phyloP scores from a whole-genome alignment of 2,888 invertebrate genomes.

The Anodontia alba region DNA sequence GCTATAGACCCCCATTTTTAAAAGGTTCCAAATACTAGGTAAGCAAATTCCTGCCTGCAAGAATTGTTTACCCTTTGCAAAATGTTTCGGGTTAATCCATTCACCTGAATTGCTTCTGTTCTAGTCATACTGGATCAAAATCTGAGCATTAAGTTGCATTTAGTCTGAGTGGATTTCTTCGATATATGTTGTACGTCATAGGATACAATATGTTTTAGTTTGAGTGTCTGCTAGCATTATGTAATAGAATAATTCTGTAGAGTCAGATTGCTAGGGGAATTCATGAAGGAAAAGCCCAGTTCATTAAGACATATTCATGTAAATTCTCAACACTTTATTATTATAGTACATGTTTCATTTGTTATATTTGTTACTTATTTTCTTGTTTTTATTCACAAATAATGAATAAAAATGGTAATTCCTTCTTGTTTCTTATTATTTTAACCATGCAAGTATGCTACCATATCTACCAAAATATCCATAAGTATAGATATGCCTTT shows the following conservation, averaged over 20 bases:
- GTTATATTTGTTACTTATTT: slow-evolving; percentile 21
- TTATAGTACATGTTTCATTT: slow-evolving; percentile 18
- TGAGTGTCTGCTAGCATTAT: background rate
- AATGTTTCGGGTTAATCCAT: too few relatives aligned
- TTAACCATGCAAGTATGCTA: too few relatives aligned
- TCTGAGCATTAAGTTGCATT: background rate
- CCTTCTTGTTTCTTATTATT: background rate
- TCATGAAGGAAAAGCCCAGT: slow-evolving; percentile 7
- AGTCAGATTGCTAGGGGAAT: background rate
- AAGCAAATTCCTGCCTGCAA: too few relatives aligned
- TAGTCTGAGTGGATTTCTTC: background rate
- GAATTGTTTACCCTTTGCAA: too few relatives aligned
- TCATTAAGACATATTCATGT: slow-evolving; percentile 3
- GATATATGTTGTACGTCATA: background rate
- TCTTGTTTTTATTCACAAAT: slow-evolving; percentile 18
- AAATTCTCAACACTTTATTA: slow-evolving; percentile 13
- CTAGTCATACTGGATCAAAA: slow-evolving; percentile 15
- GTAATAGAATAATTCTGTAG: background rate
- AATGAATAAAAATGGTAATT: slow-evolving; percentile 19
- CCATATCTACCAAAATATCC: too few relatives aligned
- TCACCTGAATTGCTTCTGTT: background rate
- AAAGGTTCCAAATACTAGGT: too few relatives aligned
- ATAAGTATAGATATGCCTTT: too few relatives aligned
- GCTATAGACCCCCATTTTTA: too few relatives aligned
- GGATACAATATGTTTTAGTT: background rate